A percentile compares a stretch with the other conserved stretches of the same genome.
These are phyloP conservation scores for Hydropsyche betteni DNA, from an alignment of 2,888 invertebrate genomes.

Conservation along the genomic window DNA sequence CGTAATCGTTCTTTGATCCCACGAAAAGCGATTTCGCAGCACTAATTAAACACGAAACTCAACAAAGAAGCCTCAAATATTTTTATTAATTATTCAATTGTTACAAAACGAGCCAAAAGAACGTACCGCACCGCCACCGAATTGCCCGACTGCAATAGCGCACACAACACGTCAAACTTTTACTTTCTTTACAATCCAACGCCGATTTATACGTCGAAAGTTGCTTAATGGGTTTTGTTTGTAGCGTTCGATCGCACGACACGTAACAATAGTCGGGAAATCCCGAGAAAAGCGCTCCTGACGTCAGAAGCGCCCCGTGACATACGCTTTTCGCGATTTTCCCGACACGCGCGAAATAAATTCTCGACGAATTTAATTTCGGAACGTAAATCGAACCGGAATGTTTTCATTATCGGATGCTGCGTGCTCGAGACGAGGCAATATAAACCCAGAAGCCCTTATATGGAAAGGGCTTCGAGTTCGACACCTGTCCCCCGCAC, in stretches of 20 bases:
- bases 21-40: too few species aligned
- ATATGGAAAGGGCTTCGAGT: conserved; percentile 13
- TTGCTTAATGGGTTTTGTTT: conserved; percentile 21
- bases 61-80: too few species aligned
- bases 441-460: conserved; percentile 25
- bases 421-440: conserved; percentile 6
- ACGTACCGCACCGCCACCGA: too few species aligned
- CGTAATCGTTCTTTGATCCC: too few species aligned
- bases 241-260: not conserved
- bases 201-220: not conserved
- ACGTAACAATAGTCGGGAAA: not conserved
- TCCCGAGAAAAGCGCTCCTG: not conserved
- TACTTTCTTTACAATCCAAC: too few species aligned
- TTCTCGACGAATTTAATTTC: conserved; percentile 34
- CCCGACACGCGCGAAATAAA: conserved; percentile 17
- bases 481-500: conserved; percentile 39
- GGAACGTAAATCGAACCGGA: conserved; percentile 32
- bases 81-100: too few species aligned
- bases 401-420: conserved; percentile 37
- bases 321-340: conserved; percentile 3
- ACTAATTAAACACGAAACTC: too few species aligned
- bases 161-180: too few species aligned
- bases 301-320: conserved; percentile 6
- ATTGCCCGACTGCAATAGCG: too few species aligned
- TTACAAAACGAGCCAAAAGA: too few species aligned